These are phyloP conservation scores for Drosophila persimilis DNA, from an alignment of 1,140 invertebrate genomes.

Conservation along the genomic window DNA sequence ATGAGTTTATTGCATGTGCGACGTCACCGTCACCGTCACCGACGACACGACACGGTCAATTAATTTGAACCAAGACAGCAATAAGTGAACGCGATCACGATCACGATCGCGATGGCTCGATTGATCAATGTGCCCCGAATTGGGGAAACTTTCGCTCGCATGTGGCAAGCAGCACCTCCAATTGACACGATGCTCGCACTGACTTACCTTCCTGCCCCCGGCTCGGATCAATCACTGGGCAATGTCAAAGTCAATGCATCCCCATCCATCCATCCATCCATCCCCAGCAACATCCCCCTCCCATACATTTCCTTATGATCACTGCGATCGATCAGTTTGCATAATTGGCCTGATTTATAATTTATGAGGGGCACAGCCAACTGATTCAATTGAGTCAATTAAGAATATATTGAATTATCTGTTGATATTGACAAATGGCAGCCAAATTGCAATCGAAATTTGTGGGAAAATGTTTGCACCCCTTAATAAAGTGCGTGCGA, in stretches of 20 bases:
- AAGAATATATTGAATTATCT: conserved; percentile 72
- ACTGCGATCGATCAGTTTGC: conserved; percentile 33
- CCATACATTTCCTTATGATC: not conserved
- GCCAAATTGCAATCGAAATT: conserved; percentile 58
- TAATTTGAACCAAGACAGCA: conserved; percentile 65
- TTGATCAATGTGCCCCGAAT: conserved; percentile 55
- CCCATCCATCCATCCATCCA: not conserved
- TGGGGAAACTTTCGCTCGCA: conserved; percentile 14
- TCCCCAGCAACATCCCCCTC: not conserved
- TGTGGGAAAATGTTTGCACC: conserved; percentile 53
- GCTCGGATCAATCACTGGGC: conserved; percentile 39
- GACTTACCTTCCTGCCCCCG: conserved; percentile 5
- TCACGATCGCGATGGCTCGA: conserved; percentile 34
- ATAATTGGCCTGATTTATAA: conserved; percentile 71
- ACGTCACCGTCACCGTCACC: conserved; percentile 34
- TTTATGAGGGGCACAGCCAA: conserved; percentile 55
- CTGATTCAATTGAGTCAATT: conserved; percentile 75
- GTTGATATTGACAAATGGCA: conserved; percentile 76
- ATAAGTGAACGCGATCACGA: conserved; percentile 12
- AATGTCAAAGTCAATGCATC: conserved; percentile 56
- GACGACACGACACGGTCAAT: conserved; percentile 51
- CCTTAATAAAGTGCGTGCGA: conserved; percentile 51
- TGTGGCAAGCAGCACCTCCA: conserved; percentile 61
- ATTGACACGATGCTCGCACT: conserved; percentile 27
- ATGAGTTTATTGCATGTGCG: conserved; percentile 51